Evolutionary conservation across 2,888 invertebrate genomes (phyloP).

Genomic region (Pterobdella sp.): DNA sequence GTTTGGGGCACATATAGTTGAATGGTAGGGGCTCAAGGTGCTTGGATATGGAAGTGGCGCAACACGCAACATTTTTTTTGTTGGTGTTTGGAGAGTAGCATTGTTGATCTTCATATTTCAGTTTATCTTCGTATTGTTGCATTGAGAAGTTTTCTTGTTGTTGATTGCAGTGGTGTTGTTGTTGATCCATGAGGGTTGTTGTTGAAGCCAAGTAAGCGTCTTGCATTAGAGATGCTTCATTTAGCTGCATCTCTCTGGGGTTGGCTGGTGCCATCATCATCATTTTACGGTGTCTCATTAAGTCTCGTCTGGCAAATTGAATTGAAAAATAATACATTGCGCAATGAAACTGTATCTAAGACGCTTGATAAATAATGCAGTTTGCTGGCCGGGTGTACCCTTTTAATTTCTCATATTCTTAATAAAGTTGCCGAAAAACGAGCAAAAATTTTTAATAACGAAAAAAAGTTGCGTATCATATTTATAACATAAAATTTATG

Average conservation of each 20-base stretch:
- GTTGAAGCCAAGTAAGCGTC: slow-evolving; percentile 8
- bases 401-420: background rate
- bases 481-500: no score
- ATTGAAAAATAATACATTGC: background rate
- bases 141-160: background rate
- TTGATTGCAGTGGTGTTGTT: background rate
- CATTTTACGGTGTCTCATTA: slow-evolving; percentile 18
- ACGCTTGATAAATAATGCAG: background rate
- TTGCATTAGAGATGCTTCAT: slow-evolving; percentile 10
- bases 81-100: background rate
- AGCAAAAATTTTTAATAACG: background rate
- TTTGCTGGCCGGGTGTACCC: background rate
- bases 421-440: background rate
- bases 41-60: slow-evolving; percentile 3
- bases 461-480: background rate
- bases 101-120: background rate
- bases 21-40: background rate
- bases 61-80: background rate
- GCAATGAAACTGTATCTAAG: background rate
- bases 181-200: background rate
- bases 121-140: background rate
- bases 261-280: slow-evolving; percentile 21
- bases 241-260: slow-evolving; percentile 5
- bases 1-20: slow-evolving; percentile 3
- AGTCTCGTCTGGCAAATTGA: slow-evolving; percentile 11